phyloP scores from a whole-genome alignment of 2,113 vertebrate species.

The Ictidomys tridecemlineatus region DNA sequence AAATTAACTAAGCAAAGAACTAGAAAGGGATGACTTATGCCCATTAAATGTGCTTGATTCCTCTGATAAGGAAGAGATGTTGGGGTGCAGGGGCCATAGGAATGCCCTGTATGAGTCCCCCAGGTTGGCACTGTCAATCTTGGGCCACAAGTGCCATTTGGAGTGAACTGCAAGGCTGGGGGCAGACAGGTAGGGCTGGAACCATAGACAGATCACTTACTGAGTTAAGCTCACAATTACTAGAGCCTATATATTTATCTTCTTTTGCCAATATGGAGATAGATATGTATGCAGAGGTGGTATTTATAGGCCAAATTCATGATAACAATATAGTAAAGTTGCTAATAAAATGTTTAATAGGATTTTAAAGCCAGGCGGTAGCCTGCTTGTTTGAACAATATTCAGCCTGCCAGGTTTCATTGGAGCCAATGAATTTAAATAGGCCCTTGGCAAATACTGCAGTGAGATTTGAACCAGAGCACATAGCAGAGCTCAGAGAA shows the following conservation, averaged over 20 bases:
- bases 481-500: not conserved
- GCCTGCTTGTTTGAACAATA: conserved; percentile 66
- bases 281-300: conserved; percentile 46
- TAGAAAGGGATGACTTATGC: not conserved
- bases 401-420: conserved; percentile 64
- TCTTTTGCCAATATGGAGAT: conserved; percentile 11
- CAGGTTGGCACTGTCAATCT: not conserved
- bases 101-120: not conserved
- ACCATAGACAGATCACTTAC: not conserved
- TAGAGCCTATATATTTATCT: conserved; percentile 11
- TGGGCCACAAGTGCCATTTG: not conserved
- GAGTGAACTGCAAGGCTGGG: not conserved
- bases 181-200: not conserved
- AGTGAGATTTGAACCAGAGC: conserved; percentile 64
- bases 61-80: not conserved
- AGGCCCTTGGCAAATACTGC: conserved; percentile 24
- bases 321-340: conserved; percentile 70
- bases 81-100: not conserved
- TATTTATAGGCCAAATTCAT: conserved; percentile 68
- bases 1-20: not conserved
- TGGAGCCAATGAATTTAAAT: conserved; percentile 77
- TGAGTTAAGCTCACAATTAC: not conserved
- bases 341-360: conserved; percentile 74
- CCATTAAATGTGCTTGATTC: not conserved
- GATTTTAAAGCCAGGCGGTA: conserved; percentile 68